phyloP scores from a whole-genome alignment of 2,888 invertebrate genomes.

The Hypena proboscidalis region DNA sequence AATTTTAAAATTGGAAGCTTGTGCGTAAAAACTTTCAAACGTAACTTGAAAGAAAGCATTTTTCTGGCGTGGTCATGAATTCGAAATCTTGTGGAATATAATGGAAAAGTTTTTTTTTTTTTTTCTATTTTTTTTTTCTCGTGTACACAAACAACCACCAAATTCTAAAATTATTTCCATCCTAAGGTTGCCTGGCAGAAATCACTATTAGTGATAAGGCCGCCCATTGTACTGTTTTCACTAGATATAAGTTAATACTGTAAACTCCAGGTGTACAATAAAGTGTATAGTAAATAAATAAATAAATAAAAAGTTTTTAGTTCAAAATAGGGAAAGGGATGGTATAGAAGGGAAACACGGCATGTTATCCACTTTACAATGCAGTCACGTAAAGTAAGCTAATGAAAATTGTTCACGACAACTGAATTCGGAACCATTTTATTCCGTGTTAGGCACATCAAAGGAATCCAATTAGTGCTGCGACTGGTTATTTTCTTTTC shows the following conservation, averaged over 20 bases:
- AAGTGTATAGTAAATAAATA: too few relatives aligned
- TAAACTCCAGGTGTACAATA: too few relatives aligned
- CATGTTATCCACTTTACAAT: slow-evolving; percentile 65
- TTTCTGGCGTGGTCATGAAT: slow-evolving; percentile 48
- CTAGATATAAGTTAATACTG: too few relatives aligned
- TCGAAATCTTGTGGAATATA: slow-evolving; percentile 58
- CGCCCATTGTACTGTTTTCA: too few relatives aligned
- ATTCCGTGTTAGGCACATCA: slow-evolving; percentile 66
- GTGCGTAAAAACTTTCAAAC: slow-evolving; percentile 21
- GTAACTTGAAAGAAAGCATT: slow-evolving; percentile 41
- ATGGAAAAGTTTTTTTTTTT: too few relatives aligned
- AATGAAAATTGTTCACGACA: slow-evolving; percentile 81
- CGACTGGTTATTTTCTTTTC: slow-evolving; percentile 32
- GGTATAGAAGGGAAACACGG: slow-evolving; percentile 32
- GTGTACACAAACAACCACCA: too few relatives aligned
- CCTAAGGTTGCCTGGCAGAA: too few relatives aligned
- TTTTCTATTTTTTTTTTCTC: too few relatives aligned
- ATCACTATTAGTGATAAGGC: too few relatives aligned
- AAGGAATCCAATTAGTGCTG: slow-evolving; percentile 55
- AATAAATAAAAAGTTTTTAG: too few relatives aligned
- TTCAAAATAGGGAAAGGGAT: slow-evolving; percentile 43
- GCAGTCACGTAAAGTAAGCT: slow-evolving; percentile 74
- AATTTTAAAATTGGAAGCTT: too few relatives aligned
- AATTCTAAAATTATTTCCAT: too few relatives aligned
- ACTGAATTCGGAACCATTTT: slow-evolving; percentile 70